Conservation (phyloP, 2,113 vertebrate genomes). For the Xenopus tropicalis region DNA sequence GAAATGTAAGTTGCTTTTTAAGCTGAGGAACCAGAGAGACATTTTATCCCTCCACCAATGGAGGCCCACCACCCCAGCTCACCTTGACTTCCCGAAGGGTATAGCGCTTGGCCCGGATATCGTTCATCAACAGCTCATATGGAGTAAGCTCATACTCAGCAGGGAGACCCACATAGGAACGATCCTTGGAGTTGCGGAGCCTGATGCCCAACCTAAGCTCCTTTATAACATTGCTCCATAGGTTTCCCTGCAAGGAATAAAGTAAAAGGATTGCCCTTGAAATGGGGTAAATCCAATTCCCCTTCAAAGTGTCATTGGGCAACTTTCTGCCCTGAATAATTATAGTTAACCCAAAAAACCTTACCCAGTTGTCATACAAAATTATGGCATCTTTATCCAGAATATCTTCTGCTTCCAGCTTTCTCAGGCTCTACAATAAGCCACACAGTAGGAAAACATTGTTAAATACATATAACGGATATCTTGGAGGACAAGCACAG, state of each 20-base stretch:
- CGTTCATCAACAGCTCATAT: conserved; percentile 57
- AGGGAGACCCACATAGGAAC: rapidly evolving
- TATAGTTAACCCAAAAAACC: not conserved
- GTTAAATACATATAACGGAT: too few species aligned
- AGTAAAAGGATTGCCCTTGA: not conserved
- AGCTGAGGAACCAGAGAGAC: too few species aligned
- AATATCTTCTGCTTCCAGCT: not conserved
- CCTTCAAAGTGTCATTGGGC: too few species aligned
- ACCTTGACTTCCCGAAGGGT: conserved; percentile 61
- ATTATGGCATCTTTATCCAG: not conserved
- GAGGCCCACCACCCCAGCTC: not conserved
- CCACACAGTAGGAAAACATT: too few species aligned
- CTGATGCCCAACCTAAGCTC: conserved; percentile 57
- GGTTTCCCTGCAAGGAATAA: conserved; percentile 33
- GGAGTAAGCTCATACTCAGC: conserved; percentile 36
- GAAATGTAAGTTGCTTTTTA: too few species aligned
- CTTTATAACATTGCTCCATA: conserved; percentile 50
- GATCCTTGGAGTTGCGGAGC: conserved; percentile 45
- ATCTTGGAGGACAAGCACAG: not conserved
- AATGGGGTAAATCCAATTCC: too few species aligned
- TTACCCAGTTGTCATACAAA: conserved; percentile 19
- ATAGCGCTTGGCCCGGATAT: conserved; percentile 61
- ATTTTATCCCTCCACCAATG: too few species aligned
- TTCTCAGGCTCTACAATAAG: conserved; percentile 8
- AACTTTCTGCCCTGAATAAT: too few species aligned